Base-by-base conservation (phyloP, 2,888 invertebrate species). In the Selenia dentaria region DNA sequence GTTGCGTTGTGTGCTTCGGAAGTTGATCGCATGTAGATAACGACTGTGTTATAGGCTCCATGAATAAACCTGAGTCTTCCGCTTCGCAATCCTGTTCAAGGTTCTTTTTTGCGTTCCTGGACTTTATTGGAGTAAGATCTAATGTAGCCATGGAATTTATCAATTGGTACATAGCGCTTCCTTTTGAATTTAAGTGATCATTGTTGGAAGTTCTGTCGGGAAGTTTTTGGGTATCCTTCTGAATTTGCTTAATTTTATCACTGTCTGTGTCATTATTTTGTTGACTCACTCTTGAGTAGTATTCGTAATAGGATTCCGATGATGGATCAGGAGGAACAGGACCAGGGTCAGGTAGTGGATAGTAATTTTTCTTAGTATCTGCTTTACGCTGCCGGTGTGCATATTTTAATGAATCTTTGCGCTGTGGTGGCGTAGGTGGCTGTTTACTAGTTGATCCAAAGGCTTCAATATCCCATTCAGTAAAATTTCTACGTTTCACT, bases 401-500 rank as follows among this genome's bases (percentile, higher is more conserved):
- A 74, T 91, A 91, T 74, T 91, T 91, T 6, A 89, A 69, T 8
- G 91, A 91, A 70, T 91, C 91, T 62, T 81, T 91, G 49, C 91
- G 76, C 51, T 85, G 89, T 2, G 90, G 90, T 5, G 89, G 88
- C 6, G 74, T 59, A 38, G 91, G 88, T 44, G 84, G 78, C 36
- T 84, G 82, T 55, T 82, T 82, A 35, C 77, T 82, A 53, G 75
- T 83, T 11, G 75, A 66, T 39, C 70, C 72, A 50, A 83, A 86
- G 1, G 82, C 67, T 56, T 91, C 91, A 28, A 91, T 90, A 67
- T 93, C 91, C 93, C 93, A 93, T 50, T 92, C 92, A 1, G 87
- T 90, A 57, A 91, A 92, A 62, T 92, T 91, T 51, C 92, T 85
- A 41, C 92, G 78, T 54, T 92, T 91, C 11, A 93, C 92, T 45